Evolutionary conservation across 2,888 invertebrate genomes (phyloP), one percentile per base, ranked within the genome.

Genomic region (Sepioteuthis lessoniana): DNA sequence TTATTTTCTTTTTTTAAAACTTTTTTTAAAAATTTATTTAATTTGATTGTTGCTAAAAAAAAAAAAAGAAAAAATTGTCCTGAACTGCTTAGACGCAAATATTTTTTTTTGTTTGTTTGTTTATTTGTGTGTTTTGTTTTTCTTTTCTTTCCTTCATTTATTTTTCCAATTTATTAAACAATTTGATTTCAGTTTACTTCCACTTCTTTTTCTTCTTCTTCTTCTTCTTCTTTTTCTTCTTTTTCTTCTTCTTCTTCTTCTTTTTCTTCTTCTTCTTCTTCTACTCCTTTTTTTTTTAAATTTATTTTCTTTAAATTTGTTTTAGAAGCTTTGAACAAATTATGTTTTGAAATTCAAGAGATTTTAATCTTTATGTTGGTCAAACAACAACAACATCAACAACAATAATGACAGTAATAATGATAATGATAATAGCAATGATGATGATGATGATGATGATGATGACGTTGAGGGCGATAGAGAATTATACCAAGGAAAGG

Each of bases 401-500:
- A 92, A 92, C 46, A 92, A 46, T 92, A 92, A 92, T 42, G 50
- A 28, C 46, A 92, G 46, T 92, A 92, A 92, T 42, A 46, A 92
- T 92, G 38, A 92, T 92, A 92, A 92, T 92, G 25, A 92, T 92
- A 92, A 42, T 42, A 92, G 38, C 38, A 25, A 92, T 92, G 47
- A 25, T 92, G 21, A 92, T 42, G 21, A n/a, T n/a, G 25, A 42
- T 21, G n/a, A 93, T 93, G 76, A 76, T 35, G 76, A 76, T 76
- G n/a, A 76, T 35, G 76, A 55, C 21, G 55, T 19, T 55, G 55
- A 76, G 16, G 16, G 76, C n/a, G 76, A 16, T 76, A 1, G 19
- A 76, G 76, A n/a, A 35, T 76, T 76, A 76, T n/a, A 76, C 76
- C 76, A n/a, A 4, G 16, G 76, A 76, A 35, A 76, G n/a, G 76